Percentiles rank a stretch among this genome's conserved stretches.
Evolutionary conservation across 1,140 invertebrate species (phyloP).

Genomic region (Cydia splendana): DNA sequence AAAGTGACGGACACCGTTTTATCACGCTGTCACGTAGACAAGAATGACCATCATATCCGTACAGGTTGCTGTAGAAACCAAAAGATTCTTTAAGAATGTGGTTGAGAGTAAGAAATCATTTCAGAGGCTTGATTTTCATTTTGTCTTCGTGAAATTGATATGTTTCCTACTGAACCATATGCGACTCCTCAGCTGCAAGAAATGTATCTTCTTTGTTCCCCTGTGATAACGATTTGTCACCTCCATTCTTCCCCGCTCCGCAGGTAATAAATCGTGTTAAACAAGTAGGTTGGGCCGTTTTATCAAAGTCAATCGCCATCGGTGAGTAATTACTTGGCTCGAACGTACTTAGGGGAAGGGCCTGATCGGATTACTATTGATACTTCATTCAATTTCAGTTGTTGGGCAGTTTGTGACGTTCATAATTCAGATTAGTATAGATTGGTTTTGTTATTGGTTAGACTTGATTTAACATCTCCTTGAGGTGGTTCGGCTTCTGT

Average conservation of each 20-base stretch:
- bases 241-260: constrained; percentile 57
- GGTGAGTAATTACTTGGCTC: constrained; percentile 67
- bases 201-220: background rate
- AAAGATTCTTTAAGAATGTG: too few species aligned
- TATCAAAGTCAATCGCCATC: constrained; percentile 76
- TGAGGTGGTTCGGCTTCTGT: too few species aligned
- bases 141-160: too few species aligned
- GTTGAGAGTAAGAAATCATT: too few species aligned
- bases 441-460: too few species aligned
- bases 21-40: too few species aligned
- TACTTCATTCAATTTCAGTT: constrained; percentile 10
- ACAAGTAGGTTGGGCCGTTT: constrained; percentile 78
- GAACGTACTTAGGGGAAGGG: constrained; percentile 18
- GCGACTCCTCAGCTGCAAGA: background rate
- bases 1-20: too few species aligned
- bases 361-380: constrained; percentile 5
- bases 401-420: background rate
- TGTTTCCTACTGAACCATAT: background rate
- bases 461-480: too few species aligned
- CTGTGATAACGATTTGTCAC: constrained; percentile 43
- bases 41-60: too few species aligned
- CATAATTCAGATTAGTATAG: background rate
- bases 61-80: too few species aligned
- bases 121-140: too few species aligned
- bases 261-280: constrained; percentile 78